Conservation (phyloP, 2,888 invertebrate genomes). For the Eupithecia abbreviata region DNA sequence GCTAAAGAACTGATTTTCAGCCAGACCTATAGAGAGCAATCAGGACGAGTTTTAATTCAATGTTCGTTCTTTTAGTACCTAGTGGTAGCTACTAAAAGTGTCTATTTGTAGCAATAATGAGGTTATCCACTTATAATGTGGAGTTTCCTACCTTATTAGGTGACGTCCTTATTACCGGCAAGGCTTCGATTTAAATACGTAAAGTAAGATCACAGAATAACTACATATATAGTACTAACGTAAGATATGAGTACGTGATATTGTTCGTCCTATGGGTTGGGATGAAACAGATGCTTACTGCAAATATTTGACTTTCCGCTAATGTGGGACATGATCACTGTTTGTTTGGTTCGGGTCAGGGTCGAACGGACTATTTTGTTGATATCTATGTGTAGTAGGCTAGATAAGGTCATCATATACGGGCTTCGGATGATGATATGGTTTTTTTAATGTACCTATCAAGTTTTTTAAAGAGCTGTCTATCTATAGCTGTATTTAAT, state of each 20-base stretch:
- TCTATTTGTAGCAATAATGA: too few relatives aligned
- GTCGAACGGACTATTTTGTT: neutral
- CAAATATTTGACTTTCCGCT: slow-evolving; percentile 17
- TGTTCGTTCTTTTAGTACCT: too few relatives aligned
- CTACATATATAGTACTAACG: too few relatives aligned
- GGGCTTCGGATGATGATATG: neutral
- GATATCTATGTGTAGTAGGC: neutral
- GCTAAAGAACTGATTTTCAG: too few relatives aligned
- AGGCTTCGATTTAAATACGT: too few relatives aligned
- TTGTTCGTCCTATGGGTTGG: neutral
- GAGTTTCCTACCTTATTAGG: too few relatives aligned
- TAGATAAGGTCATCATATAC: neutral
- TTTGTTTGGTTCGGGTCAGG: slow-evolving; percentile 13
- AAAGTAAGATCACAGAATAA: too few relatives aligned
- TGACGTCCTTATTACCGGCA: too few relatives aligned
- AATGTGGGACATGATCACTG: slow-evolving; percentile 14
- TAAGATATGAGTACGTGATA: neutral
- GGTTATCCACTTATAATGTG: too few relatives aligned
- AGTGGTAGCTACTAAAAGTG: too few relatives aligned
- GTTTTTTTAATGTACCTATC: neutral
- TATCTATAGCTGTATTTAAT: neutral
- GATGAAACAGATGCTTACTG: neutral
- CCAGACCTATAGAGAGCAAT: too few relatives aligned
- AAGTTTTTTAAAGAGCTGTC: neutral
- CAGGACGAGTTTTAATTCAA: too few relatives aligned